phyloP scores from a whole-genome alignment of 2,797 vertebrate genomes.

The Syngnathus acus region DNA sequence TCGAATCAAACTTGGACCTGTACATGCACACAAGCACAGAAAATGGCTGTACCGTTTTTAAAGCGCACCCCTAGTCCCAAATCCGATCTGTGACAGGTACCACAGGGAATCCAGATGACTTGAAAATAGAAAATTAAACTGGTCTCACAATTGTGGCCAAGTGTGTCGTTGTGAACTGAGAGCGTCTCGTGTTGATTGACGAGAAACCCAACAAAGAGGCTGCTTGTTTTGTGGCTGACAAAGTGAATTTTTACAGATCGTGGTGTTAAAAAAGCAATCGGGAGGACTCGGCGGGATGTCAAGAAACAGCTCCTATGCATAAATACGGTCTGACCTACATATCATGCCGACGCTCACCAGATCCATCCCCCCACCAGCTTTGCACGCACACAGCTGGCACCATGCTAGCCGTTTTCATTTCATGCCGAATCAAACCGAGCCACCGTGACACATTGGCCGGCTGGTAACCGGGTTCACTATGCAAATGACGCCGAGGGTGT shows the following conservation, averaged over 20 bases:
- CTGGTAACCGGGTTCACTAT: slow-evolving; percentile 12
- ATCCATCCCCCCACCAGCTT: slow-evolving; percentile 23
- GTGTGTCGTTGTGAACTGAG: too few species aligned
- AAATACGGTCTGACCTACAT: slow-evolving; percentile 46
- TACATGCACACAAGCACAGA: too few species aligned
- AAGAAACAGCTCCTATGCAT: neutral
- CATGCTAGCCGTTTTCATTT: slow-evolving; percentile 24
- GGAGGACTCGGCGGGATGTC: neutral
- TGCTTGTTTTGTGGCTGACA: too few species aligned
- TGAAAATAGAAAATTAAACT: too few species aligned
- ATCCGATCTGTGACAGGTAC: too few species aligned
- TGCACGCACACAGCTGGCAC: slow-evolving; percentile 12
- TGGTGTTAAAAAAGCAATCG: neutral
- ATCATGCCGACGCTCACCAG: slow-evolving; percentile 42
- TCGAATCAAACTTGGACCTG: neutral
- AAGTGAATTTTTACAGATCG: too few species aligned
- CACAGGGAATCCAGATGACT: too few species aligned
- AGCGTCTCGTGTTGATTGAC: too few species aligned
- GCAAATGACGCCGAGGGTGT: neutral
- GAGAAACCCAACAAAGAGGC: too few species aligned
- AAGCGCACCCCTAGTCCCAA: too few species aligned
- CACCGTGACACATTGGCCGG: slow-evolving; percentile 9
- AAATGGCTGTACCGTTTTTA: too few species aligned
- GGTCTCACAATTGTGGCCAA: too few species aligned
- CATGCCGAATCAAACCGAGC: slow-evolving; percentile 29